Evolutionary conservation across 2,113 vertebrate species (phyloP).

Genomic region (Panthera tigris): DNA sequence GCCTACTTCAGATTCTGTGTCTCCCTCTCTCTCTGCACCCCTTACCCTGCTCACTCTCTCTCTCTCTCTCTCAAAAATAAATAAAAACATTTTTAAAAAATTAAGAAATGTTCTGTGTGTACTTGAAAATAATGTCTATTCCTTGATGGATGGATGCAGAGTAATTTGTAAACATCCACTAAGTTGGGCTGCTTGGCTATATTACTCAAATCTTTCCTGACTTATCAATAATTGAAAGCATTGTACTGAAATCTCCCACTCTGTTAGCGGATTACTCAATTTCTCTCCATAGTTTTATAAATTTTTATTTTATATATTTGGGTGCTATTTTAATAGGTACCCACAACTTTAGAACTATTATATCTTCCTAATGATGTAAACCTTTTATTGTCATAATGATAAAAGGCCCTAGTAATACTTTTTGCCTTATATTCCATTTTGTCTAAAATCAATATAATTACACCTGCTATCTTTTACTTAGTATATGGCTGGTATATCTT

Average conservation of each 20-base stretch:
- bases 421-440: not conserved
- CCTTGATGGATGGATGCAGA: not conserved
- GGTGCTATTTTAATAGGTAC: not conserved
- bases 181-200: not conserved
- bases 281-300: not conserved
- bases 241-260: not conserved
- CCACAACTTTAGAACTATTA: not conserved
- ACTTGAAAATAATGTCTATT: constrained; percentile 1
- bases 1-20: no score
- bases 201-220: not conserved
- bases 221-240: not conserved
- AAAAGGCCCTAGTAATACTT: not conserved
- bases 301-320: not conserved
- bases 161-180: not conserved
- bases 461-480: not conserved
- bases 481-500: not conserved
- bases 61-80: no score
- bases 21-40: no score
- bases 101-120: no score
- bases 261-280: not conserved
- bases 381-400: not conserved
- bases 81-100: no score
- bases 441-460: not conserved
- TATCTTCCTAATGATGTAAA: not conserved
- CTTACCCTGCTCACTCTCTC: no score